These are phyloP conservation scores for Eretmochelys imbricata DNA, from an alignment of 2,113 vertebrate genomes.

Conservation along the genomic window DNA sequence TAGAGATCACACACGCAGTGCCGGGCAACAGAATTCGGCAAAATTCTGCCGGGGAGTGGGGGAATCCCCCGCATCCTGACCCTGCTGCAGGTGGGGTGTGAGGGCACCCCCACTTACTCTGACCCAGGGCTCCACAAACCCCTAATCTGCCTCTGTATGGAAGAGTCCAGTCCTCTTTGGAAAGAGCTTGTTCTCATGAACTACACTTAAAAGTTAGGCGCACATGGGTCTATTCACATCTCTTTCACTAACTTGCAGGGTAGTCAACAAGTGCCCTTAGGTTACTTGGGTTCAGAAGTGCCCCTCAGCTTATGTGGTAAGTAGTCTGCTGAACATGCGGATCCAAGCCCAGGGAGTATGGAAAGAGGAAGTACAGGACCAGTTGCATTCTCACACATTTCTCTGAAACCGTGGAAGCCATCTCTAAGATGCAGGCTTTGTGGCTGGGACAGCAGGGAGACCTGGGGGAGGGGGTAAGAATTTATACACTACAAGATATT, in stretches of 20 bases:
- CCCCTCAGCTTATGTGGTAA: neutral
- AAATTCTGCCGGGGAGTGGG: no score
- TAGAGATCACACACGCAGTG: no score
- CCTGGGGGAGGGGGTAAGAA: neutral
- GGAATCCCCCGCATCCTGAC: no score
- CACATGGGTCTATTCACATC: neutral
- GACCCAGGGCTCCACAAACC: no score
- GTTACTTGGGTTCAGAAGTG: neutral
- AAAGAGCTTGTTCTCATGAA: neutral
- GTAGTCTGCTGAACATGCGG: neutral
- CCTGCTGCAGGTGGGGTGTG: no score
- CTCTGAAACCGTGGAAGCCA: rapidly evolving
- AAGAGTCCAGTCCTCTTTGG: neutral
- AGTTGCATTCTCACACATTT: neutral
- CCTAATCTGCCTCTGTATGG: neutral
- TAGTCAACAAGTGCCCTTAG: neutral
- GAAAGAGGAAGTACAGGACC: neutral
- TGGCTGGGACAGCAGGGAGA: rapidly evolving
- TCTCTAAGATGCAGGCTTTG: neutral
- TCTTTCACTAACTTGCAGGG: neutral
- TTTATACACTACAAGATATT: neutral
- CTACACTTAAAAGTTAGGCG: no score
- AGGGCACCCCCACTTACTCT: no score
- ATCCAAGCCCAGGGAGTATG: neutral
- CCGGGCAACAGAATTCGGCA: no score